Evolutionary conservation across 2,113 vertebrate genomes (phyloP).

Genomic region (Laticauda colubrina): DNA sequence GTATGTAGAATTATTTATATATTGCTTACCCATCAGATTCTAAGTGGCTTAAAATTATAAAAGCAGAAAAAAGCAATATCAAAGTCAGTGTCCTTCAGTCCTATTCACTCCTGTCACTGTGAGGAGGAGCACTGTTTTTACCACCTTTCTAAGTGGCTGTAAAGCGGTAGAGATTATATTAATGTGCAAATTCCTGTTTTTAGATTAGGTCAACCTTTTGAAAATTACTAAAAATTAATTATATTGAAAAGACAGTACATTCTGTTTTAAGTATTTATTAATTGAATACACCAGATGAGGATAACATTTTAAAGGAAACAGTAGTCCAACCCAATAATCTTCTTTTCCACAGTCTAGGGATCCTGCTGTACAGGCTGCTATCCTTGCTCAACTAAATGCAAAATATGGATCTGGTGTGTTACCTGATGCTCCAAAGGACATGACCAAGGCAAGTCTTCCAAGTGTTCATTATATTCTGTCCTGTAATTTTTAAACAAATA

Average conservation of each 20-base stretch:
- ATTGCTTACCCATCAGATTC: background rate
- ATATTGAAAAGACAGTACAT: background rate
- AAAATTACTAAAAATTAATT: background rate
- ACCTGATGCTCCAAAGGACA: conserved; percentile 77
- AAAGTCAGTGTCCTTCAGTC: background rate
- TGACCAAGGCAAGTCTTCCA: conserved; percentile 77
- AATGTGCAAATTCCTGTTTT: background rate
- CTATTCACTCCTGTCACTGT: background rate
- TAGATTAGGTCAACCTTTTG: background rate
- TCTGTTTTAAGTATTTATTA: background rate
- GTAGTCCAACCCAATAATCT: background rate
- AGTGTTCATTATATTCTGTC: background rate
- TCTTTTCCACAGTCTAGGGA: conserved; percentile 85
- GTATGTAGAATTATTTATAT: background rate
- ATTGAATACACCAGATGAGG: background rate
- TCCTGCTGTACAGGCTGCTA: conserved; percentile 97
- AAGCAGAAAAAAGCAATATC: background rate
- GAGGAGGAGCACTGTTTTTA: background rate
- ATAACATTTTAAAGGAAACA: background rate
- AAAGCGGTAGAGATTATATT: background rate
- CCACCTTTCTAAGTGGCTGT: background rate
- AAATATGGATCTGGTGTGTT: conserved; percentile 92
- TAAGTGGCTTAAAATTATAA: background rate
- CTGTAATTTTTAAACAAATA: background rate
- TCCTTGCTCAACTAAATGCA: conserved; percentile 95